Evolutionary conservation across 1,140 invertebrate genomes (phyloP).

Genomic region (Trichonephila clavipes): DNA sequence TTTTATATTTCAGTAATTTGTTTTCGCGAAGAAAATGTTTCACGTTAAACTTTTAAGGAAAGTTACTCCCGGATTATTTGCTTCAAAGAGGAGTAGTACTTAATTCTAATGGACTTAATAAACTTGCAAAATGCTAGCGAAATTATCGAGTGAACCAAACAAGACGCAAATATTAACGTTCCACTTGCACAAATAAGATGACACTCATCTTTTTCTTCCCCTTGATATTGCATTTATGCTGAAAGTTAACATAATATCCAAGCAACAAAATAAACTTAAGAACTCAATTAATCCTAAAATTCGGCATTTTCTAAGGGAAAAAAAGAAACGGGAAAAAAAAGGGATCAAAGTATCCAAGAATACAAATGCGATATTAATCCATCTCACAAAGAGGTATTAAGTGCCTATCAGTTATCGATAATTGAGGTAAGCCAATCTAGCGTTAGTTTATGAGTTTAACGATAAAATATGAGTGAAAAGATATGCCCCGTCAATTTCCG

Average conservation of each 20-base stretch:
- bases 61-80: too few relatives aligned
- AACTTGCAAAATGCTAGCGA: too few relatives aligned
- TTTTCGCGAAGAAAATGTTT: too few relatives aligned
- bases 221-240: background rate
- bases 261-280: background rate
- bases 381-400: slow-evolving; percentile 17
- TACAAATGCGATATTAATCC: slow-evolving; percentile 7
- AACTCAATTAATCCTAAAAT: background rate
- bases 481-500: slow-evolving; percentile 8
- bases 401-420: slow-evolving; percentile 33
- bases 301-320: background rate
- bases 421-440: slow-evolving; percentile 37
- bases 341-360: background rate
- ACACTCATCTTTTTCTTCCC: background rate
- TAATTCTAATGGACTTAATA: too few relatives aligned
- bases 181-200: background rate
- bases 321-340: background rate
- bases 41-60: too few relatives aligned
- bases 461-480: background rate
- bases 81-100: too few relatives aligned
- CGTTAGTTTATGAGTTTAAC: background rate
- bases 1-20: too few relatives aligned
- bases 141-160: background rate
- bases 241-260: background rate
- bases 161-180: background rate